Base-by-base conservation (phyloP, 1,140 invertebrate species). In the Halictus rubicundus region DNA sequence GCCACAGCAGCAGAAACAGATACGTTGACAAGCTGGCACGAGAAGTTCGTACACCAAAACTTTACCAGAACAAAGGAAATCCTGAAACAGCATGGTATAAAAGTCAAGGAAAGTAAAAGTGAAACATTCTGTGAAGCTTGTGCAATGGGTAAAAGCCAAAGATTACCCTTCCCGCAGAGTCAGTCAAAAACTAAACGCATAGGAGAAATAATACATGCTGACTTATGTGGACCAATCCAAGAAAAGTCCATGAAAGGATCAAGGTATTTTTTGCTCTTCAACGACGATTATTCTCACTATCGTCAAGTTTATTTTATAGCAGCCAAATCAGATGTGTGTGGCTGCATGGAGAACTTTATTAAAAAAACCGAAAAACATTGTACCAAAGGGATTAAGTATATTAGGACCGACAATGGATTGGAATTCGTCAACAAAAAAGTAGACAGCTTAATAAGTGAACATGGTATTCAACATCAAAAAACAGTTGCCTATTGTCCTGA, bases 381-480 rank as follows among this genome's bases (percentile, higher is more conserved):
- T 46, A 59, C 83, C 88, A 52, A 88, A 10, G 14, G 76, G 76
- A 78, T 93, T 5, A 90, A 92, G 78, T 68, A 46, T 2, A 65
- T 94, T 2, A 85, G 91, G 80, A 90, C 87, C 27, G 93, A 94
- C 74, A 93, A 93, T 88, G 93, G 91, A 16, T 25, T 84, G 21
- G 92, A 94, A 65, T 92, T 91, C 79, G 60, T 89, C 2, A 93
- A 92, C 71, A 78, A 83, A 75, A 83, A 89, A 52, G 70, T 93
- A 4, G 79, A 88, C 74, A 70, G 90, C n/a, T 63, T 90, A 10
- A 83, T 89, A 2, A 21, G 71, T 37, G 71, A 54, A 61, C 49
- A 70, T 59, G 91, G 90, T 12, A 91, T 93, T 27, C 69, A 46
- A 37, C 91, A 93, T 78, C 87, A 92, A 83, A 89, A 70, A 10